Evolutionary conservation across 2,113 vertebrate species (phyloP).

Genomic region (Oophaga pumilio): DNA sequence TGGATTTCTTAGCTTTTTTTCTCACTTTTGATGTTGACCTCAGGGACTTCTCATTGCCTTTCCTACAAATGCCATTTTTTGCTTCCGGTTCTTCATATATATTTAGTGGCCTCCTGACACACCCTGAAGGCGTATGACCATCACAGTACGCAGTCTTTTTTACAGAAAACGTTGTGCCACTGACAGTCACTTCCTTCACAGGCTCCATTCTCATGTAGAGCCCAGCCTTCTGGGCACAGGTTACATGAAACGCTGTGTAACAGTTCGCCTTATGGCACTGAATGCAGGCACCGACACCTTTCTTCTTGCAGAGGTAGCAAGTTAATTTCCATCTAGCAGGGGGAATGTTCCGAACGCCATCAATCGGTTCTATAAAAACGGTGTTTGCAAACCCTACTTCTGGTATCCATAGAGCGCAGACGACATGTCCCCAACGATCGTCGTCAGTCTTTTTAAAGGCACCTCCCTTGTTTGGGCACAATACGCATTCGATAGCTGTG

Average conservation of each 20-base stretch:
- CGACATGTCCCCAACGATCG: constrained; percentile 95
- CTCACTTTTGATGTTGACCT: constrained; percentile 81
- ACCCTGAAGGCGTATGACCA: constrained; percentile 88
- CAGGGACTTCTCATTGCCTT: constrained; percentile 72
- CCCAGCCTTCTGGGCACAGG: constrained; percentile 91
- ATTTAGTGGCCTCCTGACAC: constrained; percentile 82
- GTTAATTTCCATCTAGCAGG: constrained; percentile 96
- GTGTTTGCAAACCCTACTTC: constrained; percentile 98
- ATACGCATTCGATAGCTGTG: constrained; percentile 86
- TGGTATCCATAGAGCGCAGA: constrained; percentile 96
- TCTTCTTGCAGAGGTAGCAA: constrained; percentile 98
- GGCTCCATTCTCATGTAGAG: constrained; percentile 98
- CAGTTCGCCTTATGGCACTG: constrained; percentile 99
- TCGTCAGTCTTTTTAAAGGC: constrained; percentile 97
- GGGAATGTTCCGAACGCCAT: constrained; percentile 92
- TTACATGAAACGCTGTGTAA: constrained; percentile 97
- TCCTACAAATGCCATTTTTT: constrained; percentile 87
- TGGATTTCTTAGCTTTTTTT: constrained; percentile 86
- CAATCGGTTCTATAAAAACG: constrained; percentile 96
- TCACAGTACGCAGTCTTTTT: constrained; percentile 97
- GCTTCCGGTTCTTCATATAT: constrained; percentile 86
- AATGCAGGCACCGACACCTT: constrained; percentile 94
- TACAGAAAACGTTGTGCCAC: constrained; percentile 84
- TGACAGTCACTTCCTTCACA: constrained; percentile 79
- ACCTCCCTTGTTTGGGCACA: constrained; percentile 94